These are phyloP conservation scores for Drosophila lini DNA, from an alignment of 1,140 invertebrate genomes.

Conservation along the genomic window DNA sequence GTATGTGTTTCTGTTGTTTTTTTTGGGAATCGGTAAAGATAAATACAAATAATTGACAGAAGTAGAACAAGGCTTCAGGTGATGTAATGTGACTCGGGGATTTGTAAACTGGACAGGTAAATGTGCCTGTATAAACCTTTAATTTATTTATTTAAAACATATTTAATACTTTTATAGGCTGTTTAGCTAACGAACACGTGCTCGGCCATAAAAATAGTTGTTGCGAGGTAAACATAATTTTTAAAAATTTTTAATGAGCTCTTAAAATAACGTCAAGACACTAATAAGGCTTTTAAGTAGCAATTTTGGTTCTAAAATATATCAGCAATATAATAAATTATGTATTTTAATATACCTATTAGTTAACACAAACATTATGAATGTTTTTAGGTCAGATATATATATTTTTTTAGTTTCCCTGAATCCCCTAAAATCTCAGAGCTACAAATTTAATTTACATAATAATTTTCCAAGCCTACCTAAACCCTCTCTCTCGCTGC, in stretches of 20 bases:
- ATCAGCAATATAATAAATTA: neutral
- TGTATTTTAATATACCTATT: neutral
- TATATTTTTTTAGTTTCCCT: neutral
- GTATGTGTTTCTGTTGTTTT: constrained; percentile 1
- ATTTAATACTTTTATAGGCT: neutral
- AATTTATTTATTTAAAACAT: constrained; percentile 11
- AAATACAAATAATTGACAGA: constrained; percentile 45
- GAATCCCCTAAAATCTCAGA: neutral
- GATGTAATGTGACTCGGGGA: constrained; percentile 25
- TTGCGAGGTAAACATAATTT: neutral
- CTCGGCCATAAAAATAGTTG: constrained; percentile 1
- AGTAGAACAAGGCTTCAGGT: constrained; percentile 25
- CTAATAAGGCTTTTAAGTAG: neutral
- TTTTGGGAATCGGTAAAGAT: constrained; percentile 28
- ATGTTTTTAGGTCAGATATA: neutral
- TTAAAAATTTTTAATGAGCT: neutral
- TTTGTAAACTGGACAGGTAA: constrained; percentile 4
- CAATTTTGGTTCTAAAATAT: too few species aligned
- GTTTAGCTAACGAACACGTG: neutral
- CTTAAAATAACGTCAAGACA: neutral
- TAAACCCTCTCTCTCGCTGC: constrained; percentile 11
- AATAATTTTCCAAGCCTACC: neutral
- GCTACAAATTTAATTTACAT: constrained; percentile 7
- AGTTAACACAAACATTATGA: neutral
- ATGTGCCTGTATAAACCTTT: neutral